Evolutionary conservation across 92 coral and sea anemone genomes (phyloP).

Genomic region (Heteractis magnifica): DNA sequence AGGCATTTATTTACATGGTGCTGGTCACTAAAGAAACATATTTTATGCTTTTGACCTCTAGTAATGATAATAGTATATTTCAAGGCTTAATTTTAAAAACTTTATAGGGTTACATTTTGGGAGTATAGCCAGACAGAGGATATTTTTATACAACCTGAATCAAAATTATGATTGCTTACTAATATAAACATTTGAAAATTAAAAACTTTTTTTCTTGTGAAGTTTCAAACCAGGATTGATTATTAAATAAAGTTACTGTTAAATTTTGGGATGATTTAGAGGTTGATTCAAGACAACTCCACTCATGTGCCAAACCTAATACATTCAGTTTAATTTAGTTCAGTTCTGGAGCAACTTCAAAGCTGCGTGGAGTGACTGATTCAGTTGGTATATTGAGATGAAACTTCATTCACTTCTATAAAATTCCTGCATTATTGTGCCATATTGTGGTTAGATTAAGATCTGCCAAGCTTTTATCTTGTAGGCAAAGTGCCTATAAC

Average conservation of each 20-base stretch:
- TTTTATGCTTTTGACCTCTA: slow-evolving; percentile 3
- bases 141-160: not conserved
- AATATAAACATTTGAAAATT: not conserved
- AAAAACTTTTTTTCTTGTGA: not conserved
- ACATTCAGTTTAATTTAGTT: not conserved
- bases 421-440: too few relatives aligned
- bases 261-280: not conserved
- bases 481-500: too few relatives aligned
- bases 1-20: not conserved
- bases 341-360: not conserved
- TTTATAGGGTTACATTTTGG: not conserved
- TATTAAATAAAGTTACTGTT: too few relatives aligned
- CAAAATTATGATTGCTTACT: not conserved
- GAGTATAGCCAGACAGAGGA: too few relatives aligned
- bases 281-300: not conserved
- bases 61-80: not conserved
- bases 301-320: not conserved
- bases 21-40: not conserved
- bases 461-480: too few relatives aligned
- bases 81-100: not conserved
- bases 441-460: too few relatives aligned
- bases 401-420: too few relatives aligned
- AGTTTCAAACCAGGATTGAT: not conserved
- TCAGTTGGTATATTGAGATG: too few relatives aligned
- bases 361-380: too few relatives aligned